Percentiles rank a stretch among this genome's conserved stretches.
Conservation (phyloP, 2,888 invertebrate species). For the Hydraecia micacea region DNA sequence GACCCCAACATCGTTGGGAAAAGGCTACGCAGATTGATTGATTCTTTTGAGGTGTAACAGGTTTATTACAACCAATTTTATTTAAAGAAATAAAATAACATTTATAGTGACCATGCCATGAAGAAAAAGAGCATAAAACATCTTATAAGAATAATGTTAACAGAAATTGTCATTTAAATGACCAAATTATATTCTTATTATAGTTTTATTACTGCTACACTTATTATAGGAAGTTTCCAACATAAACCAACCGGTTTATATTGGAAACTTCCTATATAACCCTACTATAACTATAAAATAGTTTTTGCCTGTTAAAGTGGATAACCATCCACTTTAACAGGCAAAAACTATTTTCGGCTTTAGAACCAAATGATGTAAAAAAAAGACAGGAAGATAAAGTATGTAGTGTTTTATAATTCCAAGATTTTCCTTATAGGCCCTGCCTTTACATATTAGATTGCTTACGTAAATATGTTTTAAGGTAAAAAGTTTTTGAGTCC, state of each 20-base stretch:
- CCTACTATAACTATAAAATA: no score
- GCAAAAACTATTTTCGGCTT: background rate
- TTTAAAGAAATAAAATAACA: background rate
- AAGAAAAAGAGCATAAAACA: background rate
- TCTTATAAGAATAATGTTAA: background rate
- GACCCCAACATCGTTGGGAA: no score
- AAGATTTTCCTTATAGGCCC: constrained; percentile 1
- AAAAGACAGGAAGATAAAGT: background rate
- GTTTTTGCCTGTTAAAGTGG: no score
- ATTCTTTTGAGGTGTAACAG: no score
- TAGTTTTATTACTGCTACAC: constrained; percentile 6
- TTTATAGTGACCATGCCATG: background rate
- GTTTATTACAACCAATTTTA: background rate
- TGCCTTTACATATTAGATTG: background rate
- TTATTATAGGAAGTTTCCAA: constrained; percentile 3
- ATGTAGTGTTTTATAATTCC: no score
- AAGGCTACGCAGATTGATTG: no score
- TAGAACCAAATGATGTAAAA: background rate
- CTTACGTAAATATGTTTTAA: constrained; percentile 1
- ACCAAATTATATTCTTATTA: background rate
- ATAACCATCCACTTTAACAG: background rate
- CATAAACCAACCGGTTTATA: constrained; percentile 3
- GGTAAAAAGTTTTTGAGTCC: background rate
- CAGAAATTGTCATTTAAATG: background rate
- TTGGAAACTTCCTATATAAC: no score